Percentiles rank a stretch among this genome's conserved stretches.
Evolutionary conservation across 2,888 invertebrate genomes (phyloP).

Genomic region (Sericinus montela): DNA sequence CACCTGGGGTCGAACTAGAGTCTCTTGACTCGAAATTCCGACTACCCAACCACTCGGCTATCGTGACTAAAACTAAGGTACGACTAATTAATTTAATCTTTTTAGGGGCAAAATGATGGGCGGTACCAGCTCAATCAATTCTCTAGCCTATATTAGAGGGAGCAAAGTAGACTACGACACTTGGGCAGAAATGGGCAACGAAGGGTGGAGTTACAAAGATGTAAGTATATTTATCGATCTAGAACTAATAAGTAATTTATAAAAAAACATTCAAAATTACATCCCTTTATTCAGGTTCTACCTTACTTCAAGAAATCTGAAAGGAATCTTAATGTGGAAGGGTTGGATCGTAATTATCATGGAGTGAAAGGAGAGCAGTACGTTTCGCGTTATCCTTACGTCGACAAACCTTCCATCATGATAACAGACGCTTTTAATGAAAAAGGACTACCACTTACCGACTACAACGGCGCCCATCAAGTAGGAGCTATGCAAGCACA

Average conservation of each 20-base stretch:
- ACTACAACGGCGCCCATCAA: constrained; percentile 76
- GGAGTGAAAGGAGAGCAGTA: constrained; percentile 78
- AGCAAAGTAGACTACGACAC: constrained; percentile 79
- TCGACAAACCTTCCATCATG: constrained; percentile 75
- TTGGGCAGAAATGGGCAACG: constrained; percentile 81
- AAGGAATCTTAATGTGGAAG: constrained; percentile 74
- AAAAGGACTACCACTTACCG: constrained; percentile 75
- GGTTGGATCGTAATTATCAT: constrained; percentile 75
- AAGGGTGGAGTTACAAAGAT: constrained; percentile 80
- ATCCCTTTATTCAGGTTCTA: constrained; percentile 55
- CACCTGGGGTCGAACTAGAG: too few species aligned
- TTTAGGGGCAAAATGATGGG: constrained; percentile 81
- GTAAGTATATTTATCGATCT: constrained; percentile 25
- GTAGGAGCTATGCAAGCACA: constrained; percentile 80
- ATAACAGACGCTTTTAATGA: constrained; percentile 79
- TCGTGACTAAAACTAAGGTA: too few species aligned
- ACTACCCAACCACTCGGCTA: too few species aligned
- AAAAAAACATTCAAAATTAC: too few species aligned
- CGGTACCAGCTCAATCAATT: constrained; percentile 82
- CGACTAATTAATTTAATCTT: constrained; percentile 6
- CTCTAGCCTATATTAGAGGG: constrained; percentile 80
- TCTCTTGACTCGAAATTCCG: too few species aligned
- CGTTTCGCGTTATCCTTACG: constrained; percentile 80
- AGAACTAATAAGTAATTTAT: too few species aligned
- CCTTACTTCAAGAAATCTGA: constrained; percentile 84